Evolutionary conservation across 2,888 invertebrate species (phyloP).

Genomic region (Lepidonotus clava): DNA sequence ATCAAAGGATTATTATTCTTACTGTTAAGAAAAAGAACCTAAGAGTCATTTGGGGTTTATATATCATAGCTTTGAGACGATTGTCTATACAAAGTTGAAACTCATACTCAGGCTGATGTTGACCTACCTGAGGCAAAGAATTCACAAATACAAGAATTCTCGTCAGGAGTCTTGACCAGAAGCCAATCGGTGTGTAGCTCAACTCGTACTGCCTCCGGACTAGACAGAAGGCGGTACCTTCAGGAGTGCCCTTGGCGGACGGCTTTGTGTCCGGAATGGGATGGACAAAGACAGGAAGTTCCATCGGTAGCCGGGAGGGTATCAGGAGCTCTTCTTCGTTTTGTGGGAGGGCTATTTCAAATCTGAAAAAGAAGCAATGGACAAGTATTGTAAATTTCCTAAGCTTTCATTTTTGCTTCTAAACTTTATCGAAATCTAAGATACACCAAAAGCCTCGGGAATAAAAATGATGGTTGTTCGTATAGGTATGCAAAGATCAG

Average conservation of each 20-base stretch:
- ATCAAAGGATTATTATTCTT: too few relatives aligned
- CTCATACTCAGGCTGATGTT: too few relatives aligned
- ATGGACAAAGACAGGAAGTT: constrained; percentile 64
- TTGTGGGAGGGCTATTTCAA: constrained; percentile 77
- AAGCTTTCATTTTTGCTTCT: too few relatives aligned
- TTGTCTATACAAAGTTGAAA: too few relatives aligned
- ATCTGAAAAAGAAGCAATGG: constrained; percentile 65
- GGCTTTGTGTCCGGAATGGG: constrained; percentile 27
- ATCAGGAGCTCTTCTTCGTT: constrained; percentile 75
- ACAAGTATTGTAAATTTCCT: neutral
- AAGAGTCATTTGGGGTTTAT: too few relatives aligned
- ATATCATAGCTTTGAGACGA: too few relatives aligned
- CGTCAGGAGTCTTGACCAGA: constrained; percentile 74
- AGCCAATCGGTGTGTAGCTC: constrained; percentile 76
- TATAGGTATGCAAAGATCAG: too few relatives aligned
- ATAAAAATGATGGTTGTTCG: too few relatives aligned
- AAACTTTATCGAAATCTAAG: too few relatives aligned
- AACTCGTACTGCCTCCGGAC: constrained; percentile 70
- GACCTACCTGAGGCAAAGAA: constrained; percentile 68
- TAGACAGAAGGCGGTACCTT: neutral
- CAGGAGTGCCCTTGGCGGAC: neutral
- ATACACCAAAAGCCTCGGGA: too few relatives aligned
- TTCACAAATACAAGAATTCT: constrained; percentile 67
- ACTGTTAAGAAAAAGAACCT: too few relatives aligned
- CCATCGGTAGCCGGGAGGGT: constrained; percentile 72